Base-by-base conservation (phyloP, 2,113 vertebrate species). In the Gobiocypris rarus region DNA sequence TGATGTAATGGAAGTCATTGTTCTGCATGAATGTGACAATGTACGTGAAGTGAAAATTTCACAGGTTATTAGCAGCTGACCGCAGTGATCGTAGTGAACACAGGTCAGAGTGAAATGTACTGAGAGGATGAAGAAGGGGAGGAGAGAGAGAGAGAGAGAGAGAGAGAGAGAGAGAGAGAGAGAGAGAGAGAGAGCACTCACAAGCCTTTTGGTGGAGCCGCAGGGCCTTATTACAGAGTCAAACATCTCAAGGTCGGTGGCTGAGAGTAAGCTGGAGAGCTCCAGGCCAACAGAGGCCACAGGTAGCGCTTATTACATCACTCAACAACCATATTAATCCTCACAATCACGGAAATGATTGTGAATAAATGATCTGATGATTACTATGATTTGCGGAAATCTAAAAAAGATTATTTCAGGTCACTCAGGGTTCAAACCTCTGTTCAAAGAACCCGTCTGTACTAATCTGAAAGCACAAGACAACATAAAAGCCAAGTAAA, bases 11-110 rank as follows among this genome's bases (percentile, higher is more conserved):
- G 28, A 28, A 56, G 63, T 14, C 45, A n/a, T 82, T 83, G 59
- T 71, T 77, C 75, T 31, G 19, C 61, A 50, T 41, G 70, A 56
- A 24, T 75, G 28, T 77, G 69, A 63, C 41, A 26, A 82, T 84
- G 83, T 71, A 84, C 69, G 31, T 56, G 81, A 61, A 83, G 63
- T 54, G 75, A 67, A 82, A 63, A 77, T 54, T 71, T 56, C 48
- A 82, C 56, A 38, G 65, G 48, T 56, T 82, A 77, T 73, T 73
- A 83, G 80, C 81, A 65, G 41, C 58, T 74, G 73, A 78, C 77
- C 63, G 13, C 17, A 22, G 26, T 81, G 52, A 87, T 84, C 41
- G 6, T 6, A 7, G 34, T 76, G 26, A 84, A 50, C 65, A 52
- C 38, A 28, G 43, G 75, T 58, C 52, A 58, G 19, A 77, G 31